Base-by-base conservation (phyloP, 2,797 vertebrate genomes). In the Borostomias antarcticus region DNA sequence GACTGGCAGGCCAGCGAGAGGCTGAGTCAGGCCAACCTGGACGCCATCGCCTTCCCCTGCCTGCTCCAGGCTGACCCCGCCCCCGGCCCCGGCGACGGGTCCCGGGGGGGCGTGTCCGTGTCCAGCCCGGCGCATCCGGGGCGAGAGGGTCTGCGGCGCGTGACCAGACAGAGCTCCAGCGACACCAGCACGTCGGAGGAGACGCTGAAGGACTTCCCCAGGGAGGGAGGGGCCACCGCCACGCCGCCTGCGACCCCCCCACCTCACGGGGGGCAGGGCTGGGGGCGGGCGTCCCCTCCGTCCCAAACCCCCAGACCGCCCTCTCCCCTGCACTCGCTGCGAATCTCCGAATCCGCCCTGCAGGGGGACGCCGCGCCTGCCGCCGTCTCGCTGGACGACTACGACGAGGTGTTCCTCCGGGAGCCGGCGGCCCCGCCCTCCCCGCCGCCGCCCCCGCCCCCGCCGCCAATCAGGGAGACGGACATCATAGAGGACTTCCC, bases 341-440 rank as follows among this genome's bases (percentile, higher is more conserved):
- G 80, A 0, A 95, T 95, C 78, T 97, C 95, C 0, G 95, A 98
- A 78, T 94, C 95, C 0, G 84, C 67, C 76, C 84, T 94, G 19
- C 87, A 74, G 59, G 75, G 82, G 30, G 72, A n/a, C 87, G 0
- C 86, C 86, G 0, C 78, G 76, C 0, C 64, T 76, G 2, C 28
- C 64, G 43, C 68, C 72, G 0, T 70, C 64, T 7, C 62, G 25
- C 91, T 10, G 11, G 30, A 59, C 11, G 57, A 59, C 57, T 40
- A 59, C 21, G 33, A 60, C 58, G 35, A 43, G 35, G 37, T 43
- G 58, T 60, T 40, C 58, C 25, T 60, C 25, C 35, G 72, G 5
- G 78, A 66, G 17, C 52, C 51, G 5, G 32, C 60, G 2, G 64
- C 70, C 23, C 58, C 66, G 1, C 61, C 73, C 35, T 64, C 70